Evolutionary conservation across 2,113 vertebrate species (phyloP).

Genomic region (Malurus cyaneus): DNA sequence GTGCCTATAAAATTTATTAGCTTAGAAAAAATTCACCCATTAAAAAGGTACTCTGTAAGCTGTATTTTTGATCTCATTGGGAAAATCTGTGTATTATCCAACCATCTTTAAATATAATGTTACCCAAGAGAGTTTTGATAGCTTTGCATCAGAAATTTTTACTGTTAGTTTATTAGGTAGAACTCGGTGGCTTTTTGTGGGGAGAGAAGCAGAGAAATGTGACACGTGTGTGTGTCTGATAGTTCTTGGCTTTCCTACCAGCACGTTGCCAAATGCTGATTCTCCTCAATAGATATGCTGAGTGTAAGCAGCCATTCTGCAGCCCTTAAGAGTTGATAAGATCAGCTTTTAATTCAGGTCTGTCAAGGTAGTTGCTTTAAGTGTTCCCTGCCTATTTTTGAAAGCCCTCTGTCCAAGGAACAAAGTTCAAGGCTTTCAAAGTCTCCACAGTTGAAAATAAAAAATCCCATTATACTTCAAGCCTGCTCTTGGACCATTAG

Average conservation of each 20-base stretch:
- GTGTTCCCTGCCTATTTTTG: neutral
- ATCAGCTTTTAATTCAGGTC: neutral
- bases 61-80: neutral
- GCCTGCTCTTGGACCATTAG: neutral
- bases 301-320: neutral
- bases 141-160: neutral
- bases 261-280: neutral
- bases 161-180: neutral
- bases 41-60: neutral
- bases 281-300: too few relatives aligned
- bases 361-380: neutral
- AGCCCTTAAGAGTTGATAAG: neutral
- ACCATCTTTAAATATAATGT: neutral
- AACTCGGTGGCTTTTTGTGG: neutral
- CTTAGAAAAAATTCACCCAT: accelerated
- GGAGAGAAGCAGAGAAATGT: neutral
- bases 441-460: neutral
- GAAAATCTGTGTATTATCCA: neutral
- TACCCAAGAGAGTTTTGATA: neutral
- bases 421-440: neutral
- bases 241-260: neutral
- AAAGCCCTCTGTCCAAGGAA: neutral
- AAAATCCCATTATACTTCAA: accelerated
- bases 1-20: neutral
- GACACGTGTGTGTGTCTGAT: neutral